Base-by-base conservation (phyloP, 2,797 vertebrate species). In the Iguana delicatissima region DNA sequence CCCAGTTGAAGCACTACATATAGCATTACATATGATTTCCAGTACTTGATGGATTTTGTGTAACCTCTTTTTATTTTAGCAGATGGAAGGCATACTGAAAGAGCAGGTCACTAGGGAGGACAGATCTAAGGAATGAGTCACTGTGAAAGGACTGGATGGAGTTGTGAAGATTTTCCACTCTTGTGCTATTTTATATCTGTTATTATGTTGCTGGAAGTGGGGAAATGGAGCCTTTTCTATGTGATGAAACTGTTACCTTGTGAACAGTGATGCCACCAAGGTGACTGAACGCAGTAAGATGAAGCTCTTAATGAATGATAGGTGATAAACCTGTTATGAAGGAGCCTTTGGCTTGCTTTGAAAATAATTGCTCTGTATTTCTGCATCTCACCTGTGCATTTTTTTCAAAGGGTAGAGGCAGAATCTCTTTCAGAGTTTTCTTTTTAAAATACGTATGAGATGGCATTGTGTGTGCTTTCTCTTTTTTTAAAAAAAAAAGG, bases 61-160 rank as follows among this genome's bases (percentile, higher is more conserved):
- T 72, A 59, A 88, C 77, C 76, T 85, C 94, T 94, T 84, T 94
- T 94, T 81, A 85, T 89, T 92, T 84, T 73, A 81, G 62, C 77
- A 92, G 90, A 93, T 85, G 88, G 55, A 16, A 77, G 86, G 85
- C 92, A 91, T 90, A 90, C 89, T 81, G 7, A 93, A 91, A 91
- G 85, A 88, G 83, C 86, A 93, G 95, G 91, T 94, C 59, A 85
- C 62, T 89, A 90, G 80, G 88, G 92, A 93, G 91, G 42, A 9
- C 73, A 87, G 87, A 91, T 50, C 89, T 87, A 69, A 95, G 91
- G 72, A 73, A 6, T 93, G 94, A 93, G 87, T 94, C 90, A 92
- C 90, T 84, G 85, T n/a, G 74, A 92, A 92, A 88, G 88, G 93
- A 92, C 18, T 94, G 89, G 84, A 80, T 94, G 87, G 93, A 96